A percentile compares a stretch with the other conserved stretches of the same genome.
Conservation (phyloP, 2,797 vertebrate genomes). For the Poecilia wingei region DNA sequence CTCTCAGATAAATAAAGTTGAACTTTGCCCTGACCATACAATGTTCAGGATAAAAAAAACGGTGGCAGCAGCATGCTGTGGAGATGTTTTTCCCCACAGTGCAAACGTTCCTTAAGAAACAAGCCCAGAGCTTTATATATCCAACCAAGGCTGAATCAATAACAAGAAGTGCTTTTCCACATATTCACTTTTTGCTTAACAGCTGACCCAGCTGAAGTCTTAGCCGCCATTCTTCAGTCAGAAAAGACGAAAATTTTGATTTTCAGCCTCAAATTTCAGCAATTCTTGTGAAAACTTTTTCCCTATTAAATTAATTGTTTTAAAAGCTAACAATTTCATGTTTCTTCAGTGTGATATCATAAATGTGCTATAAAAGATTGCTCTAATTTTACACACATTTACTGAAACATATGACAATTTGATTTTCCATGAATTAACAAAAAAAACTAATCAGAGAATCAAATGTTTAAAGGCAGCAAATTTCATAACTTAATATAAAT, state of each 20-base stretch:
- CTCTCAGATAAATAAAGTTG: not conserved
- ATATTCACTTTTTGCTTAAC: not conserved
- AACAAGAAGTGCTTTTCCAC: not conserved
- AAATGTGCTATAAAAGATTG: too few species aligned
- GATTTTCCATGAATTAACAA: not conserved
- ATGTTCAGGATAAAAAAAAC: not conserved
- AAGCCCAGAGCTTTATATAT: not conserved
- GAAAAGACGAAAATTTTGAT: not conserved
- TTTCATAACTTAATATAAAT: not conserved
- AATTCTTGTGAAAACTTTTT: not conserved
- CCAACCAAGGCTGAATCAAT: not conserved
- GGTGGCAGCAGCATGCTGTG: not conserved
- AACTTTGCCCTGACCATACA: not conserved
- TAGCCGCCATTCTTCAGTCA: too few species aligned
- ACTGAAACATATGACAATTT: not conserved
- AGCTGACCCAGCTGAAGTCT: not conserved
- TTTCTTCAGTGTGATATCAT: not conserved
- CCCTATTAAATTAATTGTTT: not conserved
- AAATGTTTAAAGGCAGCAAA: not conserved
- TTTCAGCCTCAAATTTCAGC: not conserved
- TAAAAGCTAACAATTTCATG: not conserved
- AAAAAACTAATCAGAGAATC: not conserved
- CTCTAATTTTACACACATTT: not conserved
- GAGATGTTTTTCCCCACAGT: not conserved
- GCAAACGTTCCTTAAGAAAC: too few species aligned